Percentiles rank a stretch among this genome's conserved stretches.
phyloP scores from a whole-genome alignment of 2,797 vertebrate species.

The Hoplostethus mediterraneus region DNA sequence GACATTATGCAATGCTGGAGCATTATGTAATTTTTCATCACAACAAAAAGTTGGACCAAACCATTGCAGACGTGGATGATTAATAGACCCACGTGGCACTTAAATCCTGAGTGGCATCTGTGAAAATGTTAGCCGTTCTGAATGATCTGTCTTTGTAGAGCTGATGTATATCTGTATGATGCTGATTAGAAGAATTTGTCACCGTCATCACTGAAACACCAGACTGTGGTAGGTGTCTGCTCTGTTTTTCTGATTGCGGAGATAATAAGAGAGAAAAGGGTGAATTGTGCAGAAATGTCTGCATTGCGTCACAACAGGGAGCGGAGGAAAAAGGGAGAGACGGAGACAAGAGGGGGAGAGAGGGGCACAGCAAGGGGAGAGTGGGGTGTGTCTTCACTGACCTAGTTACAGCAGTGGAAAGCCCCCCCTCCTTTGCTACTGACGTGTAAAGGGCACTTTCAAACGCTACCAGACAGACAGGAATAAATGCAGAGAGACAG shows the following conservation, averaged over 20 bases:
- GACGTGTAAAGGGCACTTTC: conserved; percentile 79
- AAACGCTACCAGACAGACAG: conserved; percentile 65
- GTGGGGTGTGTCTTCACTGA: conserved; percentile 79
- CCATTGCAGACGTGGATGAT: conserved; percentile 20
- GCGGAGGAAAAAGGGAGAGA: conserved; percentile 43
- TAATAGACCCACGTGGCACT: conserved; percentile 39
- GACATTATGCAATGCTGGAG: conserved; percentile 53
- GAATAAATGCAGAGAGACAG: conserved; percentile 44
- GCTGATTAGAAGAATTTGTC: conserved; percentile 11
- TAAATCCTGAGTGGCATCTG: conserved; percentile 16
- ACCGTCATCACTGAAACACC: conserved; percentile 20
- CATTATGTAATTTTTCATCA: conserved; percentile 59
- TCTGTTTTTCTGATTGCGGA: conserved; percentile 42
- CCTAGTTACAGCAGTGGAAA: conserved; percentile 79
- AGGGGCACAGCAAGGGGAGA: conserved; percentile 60
- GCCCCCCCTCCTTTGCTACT: conserved; percentile 50
- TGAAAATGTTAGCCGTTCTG: conserved; percentile 19
- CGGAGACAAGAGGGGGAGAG: conserved; percentile 39
- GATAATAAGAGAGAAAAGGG: conserved; percentile 35
- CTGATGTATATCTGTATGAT: conserved; percentile 14
- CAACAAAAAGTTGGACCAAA: conserved; percentile 48
- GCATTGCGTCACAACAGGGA: conserved; percentile 80
- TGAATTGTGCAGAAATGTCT: conserved; percentile 67
- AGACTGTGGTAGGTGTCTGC: conserved; percentile 5
- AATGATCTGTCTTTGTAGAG: conserved; percentile 27